Conservation (phyloP, 2,888 invertebrate species). For the Drosophila parthenogenetica region DNA sequence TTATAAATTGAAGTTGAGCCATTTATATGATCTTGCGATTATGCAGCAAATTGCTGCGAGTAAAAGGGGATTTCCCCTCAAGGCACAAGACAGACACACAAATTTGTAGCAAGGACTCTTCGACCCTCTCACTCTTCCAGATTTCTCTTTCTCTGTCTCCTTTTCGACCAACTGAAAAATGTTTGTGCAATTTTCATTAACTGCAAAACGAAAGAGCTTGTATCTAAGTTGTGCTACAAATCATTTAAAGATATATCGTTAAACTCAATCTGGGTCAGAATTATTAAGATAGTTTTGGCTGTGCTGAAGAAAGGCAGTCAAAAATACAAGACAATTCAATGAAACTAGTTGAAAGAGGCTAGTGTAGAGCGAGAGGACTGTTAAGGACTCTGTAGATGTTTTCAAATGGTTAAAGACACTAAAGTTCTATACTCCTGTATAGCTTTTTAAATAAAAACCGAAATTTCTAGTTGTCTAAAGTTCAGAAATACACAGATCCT, state of each 20-base stretch:
- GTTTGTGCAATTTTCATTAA: slow-evolving; percentile 22
- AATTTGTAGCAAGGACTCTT: slow-evolving; percentile 8
- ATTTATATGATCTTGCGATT: slow-evolving; percentile 76
- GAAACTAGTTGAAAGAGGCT: too few relatives aligned
- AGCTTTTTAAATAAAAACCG: too few relatives aligned
- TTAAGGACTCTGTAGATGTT: too few relatives aligned
- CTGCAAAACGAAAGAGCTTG: not conserved
- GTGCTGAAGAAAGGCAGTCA: not conserved
- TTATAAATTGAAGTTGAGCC: slow-evolving; percentile 78
- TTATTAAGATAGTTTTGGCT: not conserved
- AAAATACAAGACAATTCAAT: not conserved
- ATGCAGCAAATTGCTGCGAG: slow-evolving; percentile 69
- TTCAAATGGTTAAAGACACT: too few relatives aligned
- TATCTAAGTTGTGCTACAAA: slow-evolving; percentile 6
- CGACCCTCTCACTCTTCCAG: not conserved
- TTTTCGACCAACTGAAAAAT: slow-evolving; percentile 24
- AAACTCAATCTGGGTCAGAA: not conserved
- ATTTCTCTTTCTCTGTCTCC: not conserved
- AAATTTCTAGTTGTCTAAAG: too few relatives aligned
- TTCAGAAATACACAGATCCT: too few relatives aligned
- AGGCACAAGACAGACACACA: slow-evolving; percentile 15
- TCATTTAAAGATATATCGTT: slow-evolving; percentile 6
- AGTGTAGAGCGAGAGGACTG: too few relatives aligned
- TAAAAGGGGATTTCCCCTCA: slow-evolving; percentile 18
- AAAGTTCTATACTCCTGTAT: too few relatives aligned